Conservation (phyloP, 1,140 invertebrate genomes). For the Dreissena polymorpha region DNA sequence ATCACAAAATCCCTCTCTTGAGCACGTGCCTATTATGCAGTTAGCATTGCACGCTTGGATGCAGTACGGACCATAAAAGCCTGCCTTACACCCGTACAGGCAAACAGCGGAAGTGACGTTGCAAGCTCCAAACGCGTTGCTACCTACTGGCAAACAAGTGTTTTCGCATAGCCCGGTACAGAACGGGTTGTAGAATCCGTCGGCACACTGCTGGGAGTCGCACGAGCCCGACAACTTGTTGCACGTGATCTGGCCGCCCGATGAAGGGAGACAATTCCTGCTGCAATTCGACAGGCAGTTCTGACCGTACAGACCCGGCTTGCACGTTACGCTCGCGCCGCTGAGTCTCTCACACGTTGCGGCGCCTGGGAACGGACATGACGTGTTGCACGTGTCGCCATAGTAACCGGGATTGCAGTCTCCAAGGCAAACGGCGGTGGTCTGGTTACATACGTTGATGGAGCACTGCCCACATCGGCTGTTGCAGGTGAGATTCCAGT, state of each 20-base stretch:
- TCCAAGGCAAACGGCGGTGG: neutral
- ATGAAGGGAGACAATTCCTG: neutral
- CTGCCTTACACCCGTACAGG: slow-evolving; percentile 5
- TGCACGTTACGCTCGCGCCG: slow-evolving; percentile 17
- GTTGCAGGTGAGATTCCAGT: slow-evolving; percentile 2
- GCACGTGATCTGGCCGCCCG: slow-evolving; percentile 9
- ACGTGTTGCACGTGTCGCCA: neutral
- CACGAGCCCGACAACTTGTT: slow-evolving; percentile 25
- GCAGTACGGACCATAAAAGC: slow-evolving; percentile 9
- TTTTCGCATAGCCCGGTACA: neutral
- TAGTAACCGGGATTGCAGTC: slow-evolving; percentile 36
- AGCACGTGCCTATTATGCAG: slow-evolving; percentile 8
- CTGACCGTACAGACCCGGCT: slow-evolving; percentile 18
- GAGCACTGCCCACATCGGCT: slow-evolving; percentile 15
- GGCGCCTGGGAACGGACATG: neutral
- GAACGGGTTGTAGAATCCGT: slow-evolving; percentile 8
- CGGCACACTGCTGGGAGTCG: neutral
- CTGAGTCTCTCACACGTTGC: slow-evolving; percentile 9
- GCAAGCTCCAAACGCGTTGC: neutral
- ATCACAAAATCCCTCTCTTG: slow-evolving; percentile 12
- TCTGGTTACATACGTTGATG: slow-evolving; percentile 17
- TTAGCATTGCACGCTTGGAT: neutral
- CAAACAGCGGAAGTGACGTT: slow-evolving; percentile 15
- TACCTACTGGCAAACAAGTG: slow-evolving; percentile 6
- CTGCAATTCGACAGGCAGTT: slow-evolving; percentile 22